A percentile compares a stretch with the other conserved stretches of the same genome.
These are phyloP conservation scores for Cynaeus angustus DNA, from an alignment of 2,888 invertebrate genomes.

Conservation along the genomic window DNA sequence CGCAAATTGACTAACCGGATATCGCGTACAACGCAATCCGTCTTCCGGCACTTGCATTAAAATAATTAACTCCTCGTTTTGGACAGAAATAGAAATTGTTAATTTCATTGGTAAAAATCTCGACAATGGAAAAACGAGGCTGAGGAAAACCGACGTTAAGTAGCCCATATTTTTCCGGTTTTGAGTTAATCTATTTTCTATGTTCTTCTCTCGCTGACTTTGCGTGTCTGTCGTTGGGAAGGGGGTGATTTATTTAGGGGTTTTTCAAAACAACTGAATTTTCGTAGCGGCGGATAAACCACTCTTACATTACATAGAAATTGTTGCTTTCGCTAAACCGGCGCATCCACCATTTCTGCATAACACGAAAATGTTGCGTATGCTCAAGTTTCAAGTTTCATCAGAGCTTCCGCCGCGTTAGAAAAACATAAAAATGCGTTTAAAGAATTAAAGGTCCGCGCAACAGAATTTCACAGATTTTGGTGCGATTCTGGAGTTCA, in stretches of 20 bases:
- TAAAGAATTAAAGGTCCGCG: too few species aligned
- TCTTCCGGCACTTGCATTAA: constrained; percentile 39
- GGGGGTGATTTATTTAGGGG: constrained; percentile 27
- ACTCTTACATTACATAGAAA: too few species aligned
- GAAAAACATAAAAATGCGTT: too few species aligned
- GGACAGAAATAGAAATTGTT: neutral
- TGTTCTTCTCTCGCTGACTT: constrained; percentile 34
- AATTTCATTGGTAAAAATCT: constrained; percentile 8
- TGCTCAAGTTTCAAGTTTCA: too few species aligned
- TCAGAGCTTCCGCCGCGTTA: too few species aligned
- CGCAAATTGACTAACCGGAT: constrained; percentile 48
- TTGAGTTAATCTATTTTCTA: constrained; percentile 42
- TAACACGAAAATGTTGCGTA: too few species aligned
- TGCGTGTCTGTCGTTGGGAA: constrained; percentile 27
- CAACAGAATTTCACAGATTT: too few species aligned
- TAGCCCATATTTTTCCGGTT: constrained; percentile 38
- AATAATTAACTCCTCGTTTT: constrained; percentile 31
- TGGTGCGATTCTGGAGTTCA: too few species aligned
- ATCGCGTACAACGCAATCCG: constrained; percentile 28
- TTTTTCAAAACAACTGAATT: constrained; percentile 23
- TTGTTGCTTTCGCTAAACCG: too few species aligned
- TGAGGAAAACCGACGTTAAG: constrained; percentile 23
- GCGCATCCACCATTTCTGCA: too few species aligned
- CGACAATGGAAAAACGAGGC: constrained; percentile 13
- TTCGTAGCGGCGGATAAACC: neutral